Percentiles rank a stretch among this genome's conserved stretches.
These are phyloP conservation scores for Oasisia sp. DNA, from an alignment of 2,888 invertebrate species.

Conservation along the genomic window DNA sequence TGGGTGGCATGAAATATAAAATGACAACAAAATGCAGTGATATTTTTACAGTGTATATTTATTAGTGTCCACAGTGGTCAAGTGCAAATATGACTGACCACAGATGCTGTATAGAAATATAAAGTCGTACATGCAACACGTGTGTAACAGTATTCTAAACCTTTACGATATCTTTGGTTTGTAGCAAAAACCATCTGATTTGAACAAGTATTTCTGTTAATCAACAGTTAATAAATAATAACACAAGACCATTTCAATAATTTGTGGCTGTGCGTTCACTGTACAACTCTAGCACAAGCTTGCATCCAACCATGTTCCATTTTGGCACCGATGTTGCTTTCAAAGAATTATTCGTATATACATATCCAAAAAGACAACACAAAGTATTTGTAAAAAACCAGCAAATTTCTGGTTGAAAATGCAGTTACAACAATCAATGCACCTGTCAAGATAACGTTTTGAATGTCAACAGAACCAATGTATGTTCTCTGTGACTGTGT, in stretches of 20 bases:
- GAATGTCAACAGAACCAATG: not conserved
- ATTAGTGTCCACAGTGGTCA: not conserved
- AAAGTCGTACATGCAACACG: not conserved
- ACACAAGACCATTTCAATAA: not conserved
- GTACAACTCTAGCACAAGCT: not conserved
- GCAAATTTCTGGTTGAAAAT: not conserved
- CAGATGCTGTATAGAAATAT: not conserved
- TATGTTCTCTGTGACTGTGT: not conserved
- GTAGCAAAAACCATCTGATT: not conserved
- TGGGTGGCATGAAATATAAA: not conserved
- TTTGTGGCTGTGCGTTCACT: too few species aligned
- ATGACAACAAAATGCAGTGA: not conserved
- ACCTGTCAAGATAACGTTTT: not conserved
- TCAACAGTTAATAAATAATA: not conserved
- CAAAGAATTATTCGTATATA: not conserved
- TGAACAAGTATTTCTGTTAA: not conserved
- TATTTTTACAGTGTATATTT: not conserved
- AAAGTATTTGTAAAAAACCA: not conserved
- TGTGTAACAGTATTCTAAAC: not conserved
- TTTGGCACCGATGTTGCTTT: not conserved
- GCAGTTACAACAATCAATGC: not conserved
- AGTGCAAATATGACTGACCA: not conserved
- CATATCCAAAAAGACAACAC: constrained; percentile 10
- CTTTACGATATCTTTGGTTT: not conserved
- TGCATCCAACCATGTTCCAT: not conserved